Percentiles rank a stretch among this genome's conserved stretches.
Evolutionary conservation across 2,113 vertebrate genomes (phyloP).

Genomic region (Erythrocebus patas): DNA sequence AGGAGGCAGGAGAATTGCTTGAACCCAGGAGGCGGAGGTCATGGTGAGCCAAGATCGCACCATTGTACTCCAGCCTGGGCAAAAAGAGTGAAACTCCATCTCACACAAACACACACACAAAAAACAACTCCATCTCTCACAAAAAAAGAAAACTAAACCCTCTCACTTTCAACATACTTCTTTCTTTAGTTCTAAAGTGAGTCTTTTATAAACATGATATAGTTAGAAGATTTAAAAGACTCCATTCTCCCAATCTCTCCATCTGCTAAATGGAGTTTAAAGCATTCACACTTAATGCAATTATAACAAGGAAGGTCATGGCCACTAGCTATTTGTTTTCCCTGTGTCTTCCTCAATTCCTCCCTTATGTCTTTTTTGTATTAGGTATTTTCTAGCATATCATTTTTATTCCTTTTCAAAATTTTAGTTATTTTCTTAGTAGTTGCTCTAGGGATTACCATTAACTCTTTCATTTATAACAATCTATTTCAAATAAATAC

Average conservation of each 20-base stretch:
- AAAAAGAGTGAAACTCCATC: too few species aligned
- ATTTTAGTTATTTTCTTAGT: constrained; percentile 13
- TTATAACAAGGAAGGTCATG: background rate
- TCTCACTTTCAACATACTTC: background rate
- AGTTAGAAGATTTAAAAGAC: background rate
- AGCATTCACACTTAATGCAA: background rate
- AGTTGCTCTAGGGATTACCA: background rate
- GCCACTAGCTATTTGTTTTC: background rate
- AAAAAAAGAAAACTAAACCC: background rate
- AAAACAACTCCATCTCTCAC: too few species aligned
- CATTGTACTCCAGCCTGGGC: too few species aligned
- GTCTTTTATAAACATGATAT: background rate
- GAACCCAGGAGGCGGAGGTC: too few species aligned
- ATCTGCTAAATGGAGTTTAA: background rate
- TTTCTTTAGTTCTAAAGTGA: background rate
- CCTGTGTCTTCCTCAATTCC: background rate
- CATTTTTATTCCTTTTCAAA: background rate
- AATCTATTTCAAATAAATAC: background rate
- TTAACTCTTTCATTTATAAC: background rate
- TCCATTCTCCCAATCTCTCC: background rate
- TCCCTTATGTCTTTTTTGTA: background rate
- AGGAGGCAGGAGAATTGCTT: too few species aligned
- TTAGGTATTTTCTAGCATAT: background rate
- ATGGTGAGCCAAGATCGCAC: too few species aligned
- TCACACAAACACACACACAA: too few species aligned